Evolutionary conservation across 1,140 invertebrate species (phyloP).

Genomic region (Drosophila grimshawi): DNA sequence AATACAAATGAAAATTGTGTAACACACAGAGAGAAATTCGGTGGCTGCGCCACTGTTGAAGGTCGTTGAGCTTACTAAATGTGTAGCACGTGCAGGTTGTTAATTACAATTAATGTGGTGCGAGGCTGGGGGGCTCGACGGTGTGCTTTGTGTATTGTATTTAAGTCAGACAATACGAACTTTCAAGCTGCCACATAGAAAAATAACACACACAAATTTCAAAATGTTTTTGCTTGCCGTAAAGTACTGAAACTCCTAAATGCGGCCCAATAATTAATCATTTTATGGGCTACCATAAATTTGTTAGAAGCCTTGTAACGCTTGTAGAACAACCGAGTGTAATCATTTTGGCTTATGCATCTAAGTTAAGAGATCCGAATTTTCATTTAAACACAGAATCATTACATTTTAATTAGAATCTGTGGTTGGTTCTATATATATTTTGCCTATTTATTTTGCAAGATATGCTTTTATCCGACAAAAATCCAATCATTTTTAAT

Average conservation of each 20-base stretch:
- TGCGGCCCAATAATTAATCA: constrained; percentile 6
- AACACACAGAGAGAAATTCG: background rate
- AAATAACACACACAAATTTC: constrained; percentile 24
- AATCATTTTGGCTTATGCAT: no score
- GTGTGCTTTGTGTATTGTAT: constrained; percentile 32
- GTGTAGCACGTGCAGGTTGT: constrained; percentile 76
- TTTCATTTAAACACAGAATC: no score
- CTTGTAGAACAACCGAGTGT: background rate
- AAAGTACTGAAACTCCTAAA: background rate
- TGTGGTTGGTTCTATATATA: background rate
- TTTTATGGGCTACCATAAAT: background rate
- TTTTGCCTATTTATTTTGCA: background rate
- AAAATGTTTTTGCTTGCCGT: background rate
- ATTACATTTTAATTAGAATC: no score
- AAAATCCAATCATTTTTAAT: background rate
- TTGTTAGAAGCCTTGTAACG: background rate
- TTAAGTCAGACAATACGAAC: constrained; percentile 40
- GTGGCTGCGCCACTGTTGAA: constrained; percentile 15
- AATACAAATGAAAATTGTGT: constrained; percentile 21
- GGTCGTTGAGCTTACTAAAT: constrained; percentile 51
- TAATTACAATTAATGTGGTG: constrained; percentile 70
- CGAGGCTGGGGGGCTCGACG: background rate
- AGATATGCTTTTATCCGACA: no score
- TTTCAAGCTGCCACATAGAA: constrained; percentile 56
- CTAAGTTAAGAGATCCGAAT: no score